Conservation (phyloP, 1,140 invertebrate species). For the Anthonomus grandis region DNA sequence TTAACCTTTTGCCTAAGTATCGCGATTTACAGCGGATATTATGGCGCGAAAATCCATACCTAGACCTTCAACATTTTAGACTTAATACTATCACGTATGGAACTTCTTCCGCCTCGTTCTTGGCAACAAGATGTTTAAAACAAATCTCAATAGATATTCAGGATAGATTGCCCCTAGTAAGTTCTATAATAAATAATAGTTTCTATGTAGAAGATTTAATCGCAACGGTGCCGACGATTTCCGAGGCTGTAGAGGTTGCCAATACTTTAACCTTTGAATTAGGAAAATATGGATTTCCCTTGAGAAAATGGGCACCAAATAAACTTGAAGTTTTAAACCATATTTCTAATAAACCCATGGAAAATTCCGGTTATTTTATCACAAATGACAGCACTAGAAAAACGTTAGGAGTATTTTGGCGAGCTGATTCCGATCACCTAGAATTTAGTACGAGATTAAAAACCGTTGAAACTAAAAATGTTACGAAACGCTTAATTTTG, state of each 20-base stretch:
- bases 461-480: background rate
- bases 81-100: slow-evolving; percentile 35
- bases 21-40: slow-evolving; percentile 26
- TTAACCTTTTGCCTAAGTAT: slow-evolving; percentile 2
- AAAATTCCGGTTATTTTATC: background rate
- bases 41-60: slow-evolving; percentile 16
- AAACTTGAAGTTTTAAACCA: background rate
- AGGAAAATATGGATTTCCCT: background rate
- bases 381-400: background rate
- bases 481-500: slow-evolving; percentile 11
- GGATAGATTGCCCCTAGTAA: background rate
- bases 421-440: slow-evolving; percentile 2
- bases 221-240: background rate
- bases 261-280: background rate
- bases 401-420: slow-evolving; percentile 7
- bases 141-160: background rate
- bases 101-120: slow-evolving; percentile 35
- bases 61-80: slow-evolving; percentile 18
- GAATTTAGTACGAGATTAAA: slow-evolving; percentile 5
- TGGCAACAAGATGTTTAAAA: background rate
- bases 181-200: slow-evolving; percentile 8
- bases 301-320: slow-evolving; percentile 17
- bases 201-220: slow-evolving; percentile 22
- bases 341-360: no score
- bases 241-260: background rate